Base-by-base conservation (phyloP, 1,140 invertebrate genomes). In the Papilio polyxenes region DNA sequence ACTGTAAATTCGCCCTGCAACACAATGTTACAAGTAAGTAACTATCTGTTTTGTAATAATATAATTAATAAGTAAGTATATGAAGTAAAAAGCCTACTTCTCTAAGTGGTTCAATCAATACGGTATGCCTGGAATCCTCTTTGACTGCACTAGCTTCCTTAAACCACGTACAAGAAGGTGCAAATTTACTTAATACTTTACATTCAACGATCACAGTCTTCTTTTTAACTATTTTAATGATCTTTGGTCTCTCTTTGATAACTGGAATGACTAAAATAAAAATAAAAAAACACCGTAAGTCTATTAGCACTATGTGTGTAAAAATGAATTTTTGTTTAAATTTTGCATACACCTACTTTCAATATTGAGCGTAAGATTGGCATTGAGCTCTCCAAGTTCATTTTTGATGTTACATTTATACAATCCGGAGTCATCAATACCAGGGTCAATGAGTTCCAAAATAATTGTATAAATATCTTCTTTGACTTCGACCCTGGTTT, bases 351-450 rank as follows among this genome's bases (percentile, higher is more conserved):
- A 96, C 97, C 96, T 96, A 98, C 98, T 98, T 97, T 99, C 98
- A 95, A 99, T 98, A 95, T 99, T 99, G 82, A 99, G 95, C 82
- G 98, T 99, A 65, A 99, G 95, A 95, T 99, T 99, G 56, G 98
- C 98, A 94, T 99, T 99, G 72, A 99, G 96, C 96, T 99, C 99
- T 85, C 99, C 99, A 90, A 98, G 96, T 85, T 97, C 95, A 94
- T 99, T 99, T 94, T 99, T 99, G 83, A 99, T 98, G 89, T 98
- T 99, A 92, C 99, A 99, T 94, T 99, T 99, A 95, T 99, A 99
- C 51, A 99, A 95, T 59, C 99, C 99, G 86, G 98, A 99, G 95
- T 99, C 99, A 88, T 98, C 97, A 83, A 98, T 96, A 87, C 97
- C 97, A 82, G 99, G 98, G 95, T 99, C 98, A 95, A 97, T 97